Conservation (phyloP, 2,888 invertebrate genomes). For the Tolmerus cingulatus region DNA sequence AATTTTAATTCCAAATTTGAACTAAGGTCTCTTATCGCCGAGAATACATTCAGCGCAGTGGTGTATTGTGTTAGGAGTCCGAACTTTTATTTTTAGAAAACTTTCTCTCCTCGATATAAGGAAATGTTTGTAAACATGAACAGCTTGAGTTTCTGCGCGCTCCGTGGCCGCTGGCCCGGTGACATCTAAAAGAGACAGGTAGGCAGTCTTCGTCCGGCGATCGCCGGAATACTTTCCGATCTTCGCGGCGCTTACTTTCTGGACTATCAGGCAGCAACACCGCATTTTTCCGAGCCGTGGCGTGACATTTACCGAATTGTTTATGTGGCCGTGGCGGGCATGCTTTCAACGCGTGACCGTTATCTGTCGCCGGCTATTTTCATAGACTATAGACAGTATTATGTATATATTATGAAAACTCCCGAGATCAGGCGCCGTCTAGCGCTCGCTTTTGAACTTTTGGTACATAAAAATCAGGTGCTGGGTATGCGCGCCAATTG, state of each 20-base stretch:
- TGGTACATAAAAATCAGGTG: slow-evolving; percentile 6
- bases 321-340: slow-evolving; percentile 7
- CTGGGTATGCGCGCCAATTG: not conserved
- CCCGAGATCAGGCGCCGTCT: slow-evolving; percentile 23
- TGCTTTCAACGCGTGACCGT: slow-evolving; percentile 25
- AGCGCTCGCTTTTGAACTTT: not conserved
- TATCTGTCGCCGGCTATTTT: slow-evolving; percentile 14
- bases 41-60: not conserved
- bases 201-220: not conserved
- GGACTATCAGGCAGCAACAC: slow-evolving; percentile 23
- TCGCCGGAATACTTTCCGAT: not conserved
- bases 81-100: slow-evolving; percentile 19
- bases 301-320: slow-evolving; percentile 35
- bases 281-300: not conserved
- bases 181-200: not conserved
- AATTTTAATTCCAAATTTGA: slow-evolving; percentile 5
- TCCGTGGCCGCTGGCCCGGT: not conserved
- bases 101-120: slow-evolving; percentile 23
- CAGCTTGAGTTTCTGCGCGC: not conserved
- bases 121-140: slow-evolving; percentile 23
- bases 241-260: not conserved
- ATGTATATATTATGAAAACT: slow-evolving; percentile 31
- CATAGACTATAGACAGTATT: slow-evolving; percentile 10
- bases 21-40: not conserved
- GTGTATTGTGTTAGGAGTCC: not conserved